Evolutionary conservation across 2,113 vertebrate genomes (phyloP).

Genomic region (Ploceus nigricollis): DNA sequence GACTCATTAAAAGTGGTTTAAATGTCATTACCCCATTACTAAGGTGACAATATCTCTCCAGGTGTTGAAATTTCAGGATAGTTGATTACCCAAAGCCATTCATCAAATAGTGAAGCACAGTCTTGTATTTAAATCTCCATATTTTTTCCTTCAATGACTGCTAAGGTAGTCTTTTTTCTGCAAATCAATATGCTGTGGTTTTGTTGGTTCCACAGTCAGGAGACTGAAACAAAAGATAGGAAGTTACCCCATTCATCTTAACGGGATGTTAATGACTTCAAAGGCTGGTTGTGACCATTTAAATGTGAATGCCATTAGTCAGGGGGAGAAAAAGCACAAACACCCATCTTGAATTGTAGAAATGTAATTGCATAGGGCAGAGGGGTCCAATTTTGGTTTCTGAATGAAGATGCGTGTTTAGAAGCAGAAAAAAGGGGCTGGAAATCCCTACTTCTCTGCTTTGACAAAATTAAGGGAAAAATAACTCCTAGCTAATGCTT

Average conservation of each 20-base stretch:
- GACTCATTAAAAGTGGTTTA: constrained; percentile 10
- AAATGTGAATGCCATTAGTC: constrained; percentile 70
- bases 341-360: constrained; percentile 8
- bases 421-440: not conserved
- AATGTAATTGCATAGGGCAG: constrained; percentile 57
- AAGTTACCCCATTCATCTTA: constrained; percentile 67
- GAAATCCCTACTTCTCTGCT: not conserved
- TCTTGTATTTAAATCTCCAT: constrained; percentile 14
- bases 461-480: constrained; percentile 10
- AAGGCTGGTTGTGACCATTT: constrained; percentile 58
- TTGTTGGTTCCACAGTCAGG: constrained; percentile 32
- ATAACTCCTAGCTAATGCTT: not conserved
- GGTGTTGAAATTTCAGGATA: not conserved
- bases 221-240: constrained; percentile 61
- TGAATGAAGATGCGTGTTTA: constrained; percentile 21
- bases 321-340: constrained; percentile 52
- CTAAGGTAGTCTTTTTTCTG: constrained; percentile 24
- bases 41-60: not conserved
- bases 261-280: constrained; percentile 64
- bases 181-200: constrained; percentile 46
- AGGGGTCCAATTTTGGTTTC: constrained; percentile 32
- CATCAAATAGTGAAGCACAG: constrained; percentile 5
- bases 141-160: constrained; percentile 26
- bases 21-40: constrained; percentile 5
- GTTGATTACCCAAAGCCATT: not conserved